Percentiles rank a stretch among this genome's conserved stretches.
Evolutionary conservation across 1,140 invertebrate genomes (phyloP).

Genomic region (Caenorhabditis tropicalis): DNA sequence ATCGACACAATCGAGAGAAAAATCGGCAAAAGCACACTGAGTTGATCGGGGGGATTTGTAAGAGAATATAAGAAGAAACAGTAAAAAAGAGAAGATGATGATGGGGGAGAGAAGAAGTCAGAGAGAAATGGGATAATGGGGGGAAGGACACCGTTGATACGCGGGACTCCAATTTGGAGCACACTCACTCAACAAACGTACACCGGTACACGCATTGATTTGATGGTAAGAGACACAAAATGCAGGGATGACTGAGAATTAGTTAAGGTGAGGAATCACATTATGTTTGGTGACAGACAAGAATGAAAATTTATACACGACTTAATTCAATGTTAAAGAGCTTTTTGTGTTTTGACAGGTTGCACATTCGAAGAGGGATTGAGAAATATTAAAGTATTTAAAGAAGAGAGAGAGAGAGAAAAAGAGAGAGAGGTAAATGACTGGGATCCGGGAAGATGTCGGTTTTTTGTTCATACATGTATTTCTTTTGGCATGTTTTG

Average conservation of each 20-base stretch:
- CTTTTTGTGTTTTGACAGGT: slow-evolving; percentile 40
- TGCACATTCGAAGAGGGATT: background rate
- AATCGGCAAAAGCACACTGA: slow-evolving; percentile 32
- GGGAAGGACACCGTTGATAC: slow-evolving; percentile 35
- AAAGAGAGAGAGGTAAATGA: background rate
- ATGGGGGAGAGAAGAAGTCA: background rate
- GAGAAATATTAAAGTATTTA: background rate
- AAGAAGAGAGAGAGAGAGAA: background rate
- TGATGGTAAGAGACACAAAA: slow-evolving; percentile 14
- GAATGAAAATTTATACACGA: slow-evolving; percentile 20
- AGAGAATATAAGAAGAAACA: background rate
- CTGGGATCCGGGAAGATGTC: slow-evolving; percentile 43
- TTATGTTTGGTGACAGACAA: slow-evolving; percentile 14
- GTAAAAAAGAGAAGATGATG: background rate
- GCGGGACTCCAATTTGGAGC: slow-evolving; percentile 37
- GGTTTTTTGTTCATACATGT: slow-evolving; percentile 37
- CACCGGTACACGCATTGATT: slow-evolving; percentile 12
- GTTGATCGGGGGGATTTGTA: slow-evolving; percentile 24
- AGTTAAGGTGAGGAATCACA: slow-evolving; percentile 21
- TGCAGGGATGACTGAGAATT: slow-evolving; percentile 30
- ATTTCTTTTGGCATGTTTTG: slow-evolving; percentile 42
- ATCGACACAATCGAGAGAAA: slow-evolving; percentile 34
- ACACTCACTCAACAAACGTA: slow-evolving; percentile 38
- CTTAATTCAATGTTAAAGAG: slow-evolving; percentile 31
- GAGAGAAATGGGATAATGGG: too few species aligned